Percentiles rank a stretch among this genome's conserved stretches.
Conservation (phyloP, 92 coral and sea anemone species). For the Heliopora coerulea region DNA sequence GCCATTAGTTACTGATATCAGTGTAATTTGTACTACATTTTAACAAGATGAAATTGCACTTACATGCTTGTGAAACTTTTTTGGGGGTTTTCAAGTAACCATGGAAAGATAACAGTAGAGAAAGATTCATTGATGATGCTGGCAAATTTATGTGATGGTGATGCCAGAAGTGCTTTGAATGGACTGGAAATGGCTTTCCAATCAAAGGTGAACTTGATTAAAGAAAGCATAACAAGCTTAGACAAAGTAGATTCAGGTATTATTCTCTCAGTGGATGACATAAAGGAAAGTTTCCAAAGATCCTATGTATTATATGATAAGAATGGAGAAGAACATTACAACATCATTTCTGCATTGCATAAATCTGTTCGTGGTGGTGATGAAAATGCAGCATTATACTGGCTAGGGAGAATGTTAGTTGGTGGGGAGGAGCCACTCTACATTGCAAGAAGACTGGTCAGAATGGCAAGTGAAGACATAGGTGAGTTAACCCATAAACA, state of each 20-base stretch:
- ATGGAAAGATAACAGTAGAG: slow-evolving; percentile 51
- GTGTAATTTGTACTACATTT: no score
- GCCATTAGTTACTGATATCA: no score
- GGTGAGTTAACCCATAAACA: no score
- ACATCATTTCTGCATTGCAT: slow-evolving; percentile 92
- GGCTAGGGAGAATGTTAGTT: slow-evolving; percentile 93
- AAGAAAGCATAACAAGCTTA: neutral
- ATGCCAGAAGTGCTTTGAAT: slow-evolving; percentile 95
- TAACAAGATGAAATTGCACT: no score
- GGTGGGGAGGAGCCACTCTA: slow-evolving; percentile 97
- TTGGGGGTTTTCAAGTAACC: no score
- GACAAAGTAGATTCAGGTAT: slow-evolving; percentile 1
- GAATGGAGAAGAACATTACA: slow-evolving; percentile 93
- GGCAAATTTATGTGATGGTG: slow-evolving; percentile 92
- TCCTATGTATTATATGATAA: slow-evolving; percentile 85
- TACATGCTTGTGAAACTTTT: no score
- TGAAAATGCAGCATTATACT: slow-evolving; percentile 90
- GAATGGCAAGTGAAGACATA: slow-evolving; percentile 96
- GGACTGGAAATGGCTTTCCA: slow-evolving; percentile 93
- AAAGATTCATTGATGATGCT: slow-evolving; percentile 69
- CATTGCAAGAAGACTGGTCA: slow-evolving; percentile 86
- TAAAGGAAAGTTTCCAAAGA: slow-evolving; percentile 85
- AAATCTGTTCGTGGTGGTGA: slow-evolving; percentile 94
- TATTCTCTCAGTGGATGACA: slow-evolving; percentile 60
- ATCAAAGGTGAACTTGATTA: slow-evolving; percentile 54